Conservation (phyloP, 2,797 vertebrate genomes). For the Rhynchotus rufescens region DNA sequence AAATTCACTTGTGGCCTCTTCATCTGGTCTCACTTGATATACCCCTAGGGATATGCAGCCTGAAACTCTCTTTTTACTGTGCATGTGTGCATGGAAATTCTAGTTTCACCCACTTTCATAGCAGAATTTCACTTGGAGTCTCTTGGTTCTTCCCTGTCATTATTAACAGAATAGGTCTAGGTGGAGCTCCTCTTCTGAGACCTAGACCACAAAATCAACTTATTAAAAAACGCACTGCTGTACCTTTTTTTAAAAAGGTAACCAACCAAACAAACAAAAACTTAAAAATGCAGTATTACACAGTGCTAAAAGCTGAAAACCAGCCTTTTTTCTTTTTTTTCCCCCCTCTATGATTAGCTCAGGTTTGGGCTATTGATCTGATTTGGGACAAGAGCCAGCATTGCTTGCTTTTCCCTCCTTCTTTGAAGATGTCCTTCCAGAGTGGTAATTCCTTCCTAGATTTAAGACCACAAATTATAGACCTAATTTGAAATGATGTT, state of each 20-base stretch:
- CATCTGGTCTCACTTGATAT: neutral
- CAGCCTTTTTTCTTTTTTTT: neutral
- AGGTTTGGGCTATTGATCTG: neutral
- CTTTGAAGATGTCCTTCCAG: neutral
- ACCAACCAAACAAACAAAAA: no score
- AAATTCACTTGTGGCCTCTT: no score
- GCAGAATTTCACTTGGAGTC: neutral
- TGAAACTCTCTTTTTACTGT: neutral
- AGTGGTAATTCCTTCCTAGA: neutral
- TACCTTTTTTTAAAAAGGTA: neutral
- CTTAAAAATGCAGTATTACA: neutral
- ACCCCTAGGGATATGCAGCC: no score
- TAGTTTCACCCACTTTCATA: neutral
- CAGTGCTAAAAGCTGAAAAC: neutral
- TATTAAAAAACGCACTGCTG: neutral
- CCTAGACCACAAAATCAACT: neutral
- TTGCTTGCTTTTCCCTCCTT: neutral
- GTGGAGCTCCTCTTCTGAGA: neutral
- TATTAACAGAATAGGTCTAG: neutral
- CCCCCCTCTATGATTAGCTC: rapidly evolving
- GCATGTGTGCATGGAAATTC: neutral
- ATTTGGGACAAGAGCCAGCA: neutral
- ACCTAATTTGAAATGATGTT: neutral
- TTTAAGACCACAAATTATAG: neutral
- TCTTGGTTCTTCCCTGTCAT: neutral